Conservation (phyloP, 2,113 vertebrate genomes). For the Nycticebus coucang region DNA sequence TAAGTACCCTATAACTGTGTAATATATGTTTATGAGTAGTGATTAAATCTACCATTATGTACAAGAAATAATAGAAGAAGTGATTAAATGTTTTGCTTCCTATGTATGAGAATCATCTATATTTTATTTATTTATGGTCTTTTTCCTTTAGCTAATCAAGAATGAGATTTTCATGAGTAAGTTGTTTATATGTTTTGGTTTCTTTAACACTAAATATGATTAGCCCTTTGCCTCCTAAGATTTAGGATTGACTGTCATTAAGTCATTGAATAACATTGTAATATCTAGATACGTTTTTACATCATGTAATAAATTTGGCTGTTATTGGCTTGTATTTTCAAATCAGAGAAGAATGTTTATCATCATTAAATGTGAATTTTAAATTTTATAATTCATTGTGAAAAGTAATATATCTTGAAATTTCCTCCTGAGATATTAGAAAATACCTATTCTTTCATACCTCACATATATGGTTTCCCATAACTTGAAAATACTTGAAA, state of each 20-base stretch:
- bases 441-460: background rate
- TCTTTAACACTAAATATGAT: background rate
- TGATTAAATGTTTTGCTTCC: background rate
- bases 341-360: slow-evolving; percentile 29
- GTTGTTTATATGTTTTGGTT: background rate
- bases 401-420: slow-evolving; percentile 37
- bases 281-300: background rate
- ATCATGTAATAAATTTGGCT: slow-evolving; percentile 11
- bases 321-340: background rate
- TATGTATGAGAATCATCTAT: background rate
- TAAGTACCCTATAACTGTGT: background rate
- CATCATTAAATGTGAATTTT: background rate
- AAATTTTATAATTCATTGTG: slow-evolving; percentile 28
- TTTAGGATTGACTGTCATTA: background rate
- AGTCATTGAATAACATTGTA: background rate
- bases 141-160: slow-evolving; percentile 28
- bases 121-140: slow-evolving; percentile 43
- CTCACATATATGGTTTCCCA: background rate
- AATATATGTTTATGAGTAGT: background rate
- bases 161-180: background rate
- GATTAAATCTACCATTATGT: background rate
- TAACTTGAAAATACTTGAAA: background rate
- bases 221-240: slow-evolving; percentile 13
- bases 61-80: background rate
- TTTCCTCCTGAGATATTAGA: background rate